Evolutionary conservation across 2,888 invertebrate species (phyloP), one percentile per base, ranked within the genome.

Genomic region (Osmoderma eremita): DNA sequence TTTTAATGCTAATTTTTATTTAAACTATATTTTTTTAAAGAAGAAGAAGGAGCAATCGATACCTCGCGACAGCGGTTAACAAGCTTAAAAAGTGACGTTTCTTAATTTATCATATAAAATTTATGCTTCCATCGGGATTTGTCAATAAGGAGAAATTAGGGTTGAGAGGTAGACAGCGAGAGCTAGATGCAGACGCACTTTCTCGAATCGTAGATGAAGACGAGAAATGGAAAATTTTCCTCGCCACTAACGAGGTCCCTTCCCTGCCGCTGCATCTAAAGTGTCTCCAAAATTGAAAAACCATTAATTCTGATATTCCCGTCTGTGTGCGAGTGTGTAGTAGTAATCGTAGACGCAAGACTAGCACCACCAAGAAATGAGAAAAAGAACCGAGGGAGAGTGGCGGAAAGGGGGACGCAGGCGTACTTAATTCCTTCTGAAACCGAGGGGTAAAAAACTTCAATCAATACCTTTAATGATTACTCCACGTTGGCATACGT

Each of bases 391-490:
- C 18, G 38, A 18, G 24, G 24, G 54, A 54, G 56, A 48, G 42
- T 30, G n/a, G 56, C 41, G 36, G 30, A 18, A 36, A 63, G 38
- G 45, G 56, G 67, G 64, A 75, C 79, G 79, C 79, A 76, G 70
- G 78, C 78, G 79, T 75, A 71, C 70, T 70, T 69, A 69, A 69
- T 73, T 72, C 73, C 75, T 72, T 70, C 71, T 64, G 53, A 53
- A 53, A 73, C 71, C 69, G 74, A 73, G 77, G 78, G 77, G 76
- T 76, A 79, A 80, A 79, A 80, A 80, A 78, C 76, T 77, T 76
- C 79, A 82, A 82, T 82, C 81, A 79, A 82, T 82, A 82, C 80
- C 79, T 79, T 70, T 79, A 81, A 82, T 81, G 81, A 81, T 80
- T 80, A 78, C 79, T 78, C 75, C 78, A 79, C 79, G 80, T 77